A percentile compares a stretch with the other conserved stretches of the same genome.
phyloP scores from a whole-genome alignment of 2,888 invertebrate genomes.

The Tortricodes alternella region DNA sequence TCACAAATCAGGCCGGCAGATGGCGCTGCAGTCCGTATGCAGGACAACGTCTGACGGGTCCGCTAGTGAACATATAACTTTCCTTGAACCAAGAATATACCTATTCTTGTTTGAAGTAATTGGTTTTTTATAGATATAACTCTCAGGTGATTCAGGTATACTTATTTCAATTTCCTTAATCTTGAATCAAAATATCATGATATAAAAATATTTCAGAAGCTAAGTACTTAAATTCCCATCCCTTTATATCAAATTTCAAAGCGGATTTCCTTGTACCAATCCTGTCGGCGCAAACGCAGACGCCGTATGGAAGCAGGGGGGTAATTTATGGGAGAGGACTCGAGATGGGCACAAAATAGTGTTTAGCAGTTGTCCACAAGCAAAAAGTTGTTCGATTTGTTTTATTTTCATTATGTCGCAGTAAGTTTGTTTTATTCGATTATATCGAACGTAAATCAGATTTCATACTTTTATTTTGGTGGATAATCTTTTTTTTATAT shows the following conservation, averaged over 20 bases:
- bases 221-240: not conserved
- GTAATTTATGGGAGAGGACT: slow-evolving; percentile 59
- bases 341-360: slow-evolving; percentile 49
- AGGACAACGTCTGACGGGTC: no score
- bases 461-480: no score
- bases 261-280: slow-evolving; percentile 37
- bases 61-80: no score
- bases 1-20: no score
- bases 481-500: no score
- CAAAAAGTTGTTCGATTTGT: slow-evolving; percentile 29
- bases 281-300: slow-evolving; percentile 36
- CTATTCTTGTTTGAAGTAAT: no score
- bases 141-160: no score
- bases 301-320: slow-evolving; percentile 52
- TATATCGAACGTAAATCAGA: not conserved
- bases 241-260: not conserved
- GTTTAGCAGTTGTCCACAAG: slow-evolving; percentile 34
- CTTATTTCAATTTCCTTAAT: no score
- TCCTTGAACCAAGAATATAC: no score
- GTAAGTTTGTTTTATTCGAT: not conserved
- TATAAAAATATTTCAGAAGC: not conserved
- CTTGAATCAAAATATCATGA: no score
- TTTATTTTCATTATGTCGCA: slow-evolving; percentile 10
- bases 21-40: no score
- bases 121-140: no score